phyloP scores from a whole-genome alignment of 2,797 vertebrate genomes.

The Lophotriccus pileatus region DNA sequence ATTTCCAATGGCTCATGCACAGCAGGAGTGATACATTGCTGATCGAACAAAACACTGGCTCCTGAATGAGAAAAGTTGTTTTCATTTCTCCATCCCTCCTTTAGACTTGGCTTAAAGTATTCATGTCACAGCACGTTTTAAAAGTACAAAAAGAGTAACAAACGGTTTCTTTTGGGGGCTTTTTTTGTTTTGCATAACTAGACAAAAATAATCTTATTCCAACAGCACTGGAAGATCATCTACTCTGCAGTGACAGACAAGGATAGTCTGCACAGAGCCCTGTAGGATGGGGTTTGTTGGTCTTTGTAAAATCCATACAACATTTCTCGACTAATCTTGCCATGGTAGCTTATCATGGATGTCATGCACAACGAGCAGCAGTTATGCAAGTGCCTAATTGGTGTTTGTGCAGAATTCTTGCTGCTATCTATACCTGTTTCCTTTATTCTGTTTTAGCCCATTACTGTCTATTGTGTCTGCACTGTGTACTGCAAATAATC shows the following conservation, averaged over 20 bases:
- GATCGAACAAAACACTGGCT: neutral
- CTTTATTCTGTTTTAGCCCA: neutral
- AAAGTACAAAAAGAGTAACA: neutral
- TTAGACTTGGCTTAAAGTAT: neutral
- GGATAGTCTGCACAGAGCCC: neutral
- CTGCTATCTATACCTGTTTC: neutral
- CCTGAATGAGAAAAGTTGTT: neutral
- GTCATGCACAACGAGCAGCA: neutral
- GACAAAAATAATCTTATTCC: neutral
- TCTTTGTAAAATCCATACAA: neutral
- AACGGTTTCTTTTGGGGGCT: accelerated
- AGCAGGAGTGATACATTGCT: neutral
- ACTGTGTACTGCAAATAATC: neutral
- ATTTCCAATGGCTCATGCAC: neutral
- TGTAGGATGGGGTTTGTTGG: too few species aligned
- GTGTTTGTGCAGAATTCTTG: neutral
- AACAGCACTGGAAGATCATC: neutral
- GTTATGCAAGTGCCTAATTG: neutral
- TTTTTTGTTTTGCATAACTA: neutral
- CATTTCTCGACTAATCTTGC: neutral
- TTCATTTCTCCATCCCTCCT: neutral
- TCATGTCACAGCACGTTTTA: neutral
- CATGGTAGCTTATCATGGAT: neutral
- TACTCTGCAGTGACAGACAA: neutral
- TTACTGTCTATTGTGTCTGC: neutral